Conservation (phyloP, 1,140 invertebrate species). For the Drosophila fuyamai region DNA sequence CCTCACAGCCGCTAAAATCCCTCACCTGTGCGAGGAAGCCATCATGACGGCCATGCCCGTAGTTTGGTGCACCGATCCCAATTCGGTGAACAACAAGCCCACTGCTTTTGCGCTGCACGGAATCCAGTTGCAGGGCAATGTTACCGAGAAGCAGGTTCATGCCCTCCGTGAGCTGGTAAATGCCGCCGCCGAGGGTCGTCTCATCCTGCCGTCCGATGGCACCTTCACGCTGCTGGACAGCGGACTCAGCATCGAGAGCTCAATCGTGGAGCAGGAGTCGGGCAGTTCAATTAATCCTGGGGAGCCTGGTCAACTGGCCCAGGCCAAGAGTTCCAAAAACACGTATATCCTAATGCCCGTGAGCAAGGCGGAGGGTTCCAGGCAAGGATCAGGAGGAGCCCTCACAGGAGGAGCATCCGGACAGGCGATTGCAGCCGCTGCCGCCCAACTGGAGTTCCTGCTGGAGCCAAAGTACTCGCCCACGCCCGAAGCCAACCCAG, state of each 20-base stretch:
- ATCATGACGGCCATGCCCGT: slow-evolving; percentile 81
- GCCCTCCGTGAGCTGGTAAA: slow-evolving; percentile 82
- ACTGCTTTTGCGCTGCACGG: slow-evolving; percentile 84
- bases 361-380: slow-evolving; percentile 35
- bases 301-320: background rate
- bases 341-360: slow-evolving; percentile 83
- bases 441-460: slow-evolving; percentile 72
- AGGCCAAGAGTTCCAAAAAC: slow-evolving; percentile 56
- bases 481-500: slow-evolving; percentile 19
- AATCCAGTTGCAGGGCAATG: slow-evolving; percentile 83
- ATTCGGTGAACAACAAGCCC: slow-evolving; percentile 84
- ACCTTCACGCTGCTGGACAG: slow-evolving; percentile 82
- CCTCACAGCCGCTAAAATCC: slow-evolving; percentile 11
- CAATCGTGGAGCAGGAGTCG: slow-evolving; percentile 56
- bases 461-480: slow-evolving; percentile 79
- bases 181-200: slow-evolving; percentile 82
- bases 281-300: slow-evolving; percentile 2
- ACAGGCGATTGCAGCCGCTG: slow-evolving; percentile 51
- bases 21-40: background rate
- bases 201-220: slow-evolving; percentile 82
- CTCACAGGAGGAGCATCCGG: background rate
- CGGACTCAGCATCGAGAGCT: slow-evolving; percentile 82
- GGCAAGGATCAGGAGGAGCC: background rate
- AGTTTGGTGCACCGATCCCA: slow-evolving; percentile 84
- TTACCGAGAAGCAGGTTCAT: slow-evolving; percentile 82